Conservation (phyloP, 2,888 invertebrate genomes). For the Chrysolina oricalcia region DNA sequence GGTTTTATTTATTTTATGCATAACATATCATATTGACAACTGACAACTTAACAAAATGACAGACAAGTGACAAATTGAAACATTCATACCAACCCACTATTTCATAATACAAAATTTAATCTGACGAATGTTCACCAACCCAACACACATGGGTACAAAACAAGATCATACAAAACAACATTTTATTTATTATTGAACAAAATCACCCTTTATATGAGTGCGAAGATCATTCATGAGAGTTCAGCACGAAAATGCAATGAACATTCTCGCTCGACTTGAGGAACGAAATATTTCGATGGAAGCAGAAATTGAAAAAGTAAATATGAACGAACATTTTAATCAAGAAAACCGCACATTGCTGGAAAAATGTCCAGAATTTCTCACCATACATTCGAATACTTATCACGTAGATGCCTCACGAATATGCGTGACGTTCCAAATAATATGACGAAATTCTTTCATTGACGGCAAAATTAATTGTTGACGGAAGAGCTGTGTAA, state of each 20-base stretch:
- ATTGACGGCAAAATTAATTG: too few species aligned
- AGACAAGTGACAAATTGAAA: too few species aligned
- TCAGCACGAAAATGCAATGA: background rate
- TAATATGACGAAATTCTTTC: too few species aligned
- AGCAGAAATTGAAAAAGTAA: background rate
- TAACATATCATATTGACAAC: too few species aligned
- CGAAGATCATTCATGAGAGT: too few species aligned
- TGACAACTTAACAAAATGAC: too few species aligned
- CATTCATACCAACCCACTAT: background rate
- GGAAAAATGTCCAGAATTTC: background rate
- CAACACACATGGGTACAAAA: too few species aligned
- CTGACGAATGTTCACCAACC: constrained; percentile 10
- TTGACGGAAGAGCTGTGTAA: too few species aligned
- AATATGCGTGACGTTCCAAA: background rate
- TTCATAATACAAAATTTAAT: background rate
- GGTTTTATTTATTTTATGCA: background rate
- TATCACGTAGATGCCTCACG: background rate
- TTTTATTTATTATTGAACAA: too few species aligned
- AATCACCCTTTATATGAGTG: too few species aligned
- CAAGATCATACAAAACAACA: too few species aligned
- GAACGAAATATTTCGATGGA: background rate
- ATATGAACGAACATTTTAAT: background rate
- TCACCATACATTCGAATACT: background rate
- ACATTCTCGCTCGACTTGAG: background rate
- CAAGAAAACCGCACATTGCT: background rate